phyloP scores from a whole-genome alignment of 2,113 vertebrate genomes.

The Pterocles orientalis region DNA sequence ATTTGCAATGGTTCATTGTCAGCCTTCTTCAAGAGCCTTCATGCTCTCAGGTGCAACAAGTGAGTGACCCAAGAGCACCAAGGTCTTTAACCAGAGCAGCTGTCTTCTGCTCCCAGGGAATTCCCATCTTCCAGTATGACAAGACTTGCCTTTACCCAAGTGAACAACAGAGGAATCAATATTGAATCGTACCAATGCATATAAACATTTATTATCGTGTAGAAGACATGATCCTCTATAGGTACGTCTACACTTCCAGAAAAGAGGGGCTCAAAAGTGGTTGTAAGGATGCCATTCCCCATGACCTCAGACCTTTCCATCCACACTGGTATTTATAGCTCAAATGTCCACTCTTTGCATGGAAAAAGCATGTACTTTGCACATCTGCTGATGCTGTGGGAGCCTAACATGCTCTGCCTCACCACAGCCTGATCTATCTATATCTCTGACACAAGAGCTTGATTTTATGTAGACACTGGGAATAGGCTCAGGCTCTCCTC shows the following conservation, averaged over 20 bases:
- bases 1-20: not conserved
- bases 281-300: not conserved
- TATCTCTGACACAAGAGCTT: not conserved
- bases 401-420: fast-evolving
- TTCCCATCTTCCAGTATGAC: not conserved
- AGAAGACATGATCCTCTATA: not conserved
- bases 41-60: not conserved
- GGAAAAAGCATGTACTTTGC: not conserved
- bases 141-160: not conserved
- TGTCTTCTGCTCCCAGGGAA: not conserved
- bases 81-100: not conserved
- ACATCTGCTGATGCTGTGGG: not conserved
- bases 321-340: not conserved
- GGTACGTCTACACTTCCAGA: slow-evolving; percentile 7
- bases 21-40: not conserved
- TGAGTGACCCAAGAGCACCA: not conserved
- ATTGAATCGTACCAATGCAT: not conserved
- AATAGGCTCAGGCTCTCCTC: not conserved
- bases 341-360: not conserved
- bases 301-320: not conserved
- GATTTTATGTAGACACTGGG: not conserved
- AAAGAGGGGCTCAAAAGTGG: not conserved
- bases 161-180: not conserved
- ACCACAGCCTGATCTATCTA: not conserved
- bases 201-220: not conserved